These are phyloP conservation scores for Luehdorfia chinensis DNA, from an alignment of 1,140 invertebrate genomes.

Conservation along the genomic window DNA sequence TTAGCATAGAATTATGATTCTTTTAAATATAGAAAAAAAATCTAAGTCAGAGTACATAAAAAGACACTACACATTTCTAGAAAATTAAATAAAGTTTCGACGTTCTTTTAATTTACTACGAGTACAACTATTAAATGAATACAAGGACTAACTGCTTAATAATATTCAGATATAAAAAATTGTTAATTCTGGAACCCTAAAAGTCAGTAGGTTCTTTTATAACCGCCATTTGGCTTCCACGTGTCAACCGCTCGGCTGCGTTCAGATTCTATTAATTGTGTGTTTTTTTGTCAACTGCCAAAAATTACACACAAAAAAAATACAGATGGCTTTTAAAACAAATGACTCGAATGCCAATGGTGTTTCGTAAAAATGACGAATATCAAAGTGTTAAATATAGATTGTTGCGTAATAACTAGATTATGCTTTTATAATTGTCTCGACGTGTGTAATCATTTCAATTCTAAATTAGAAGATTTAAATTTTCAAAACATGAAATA, in stretches of 20 bases:
- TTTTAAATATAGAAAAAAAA: no score
- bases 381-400: slow-evolving; percentile 18
- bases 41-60: no score
- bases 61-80: no score
- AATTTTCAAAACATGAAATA: no score
- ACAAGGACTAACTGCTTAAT: no score
- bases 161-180: no score
- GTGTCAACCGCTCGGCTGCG: slow-evolving; percentile 45
- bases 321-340: slow-evolving; percentile 28
- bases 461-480: not conserved
- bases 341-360: slow-evolving; percentile 23
- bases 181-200: slow-evolving; percentile 35
- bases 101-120: no score
- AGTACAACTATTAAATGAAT: no score
- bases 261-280: slow-evolving; percentile 56
- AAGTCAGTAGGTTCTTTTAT: slow-evolving; percentile 26
- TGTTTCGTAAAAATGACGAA: slow-evolving; percentile 15
- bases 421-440: slow-evolving; percentile 2
- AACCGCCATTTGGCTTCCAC: slow-evolving; percentile 61
- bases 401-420: slow-evolving; percentile 12
- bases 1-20: no score
- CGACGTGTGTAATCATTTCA: slow-evolving; percentile 6
- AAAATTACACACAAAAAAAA: slow-evolving; percentile 29
- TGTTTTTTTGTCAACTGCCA: slow-evolving; percentile 39
- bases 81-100: no score